Conservation (phyloP, 2,888 invertebrate species). For the Adelognathus sp. region DNA sequence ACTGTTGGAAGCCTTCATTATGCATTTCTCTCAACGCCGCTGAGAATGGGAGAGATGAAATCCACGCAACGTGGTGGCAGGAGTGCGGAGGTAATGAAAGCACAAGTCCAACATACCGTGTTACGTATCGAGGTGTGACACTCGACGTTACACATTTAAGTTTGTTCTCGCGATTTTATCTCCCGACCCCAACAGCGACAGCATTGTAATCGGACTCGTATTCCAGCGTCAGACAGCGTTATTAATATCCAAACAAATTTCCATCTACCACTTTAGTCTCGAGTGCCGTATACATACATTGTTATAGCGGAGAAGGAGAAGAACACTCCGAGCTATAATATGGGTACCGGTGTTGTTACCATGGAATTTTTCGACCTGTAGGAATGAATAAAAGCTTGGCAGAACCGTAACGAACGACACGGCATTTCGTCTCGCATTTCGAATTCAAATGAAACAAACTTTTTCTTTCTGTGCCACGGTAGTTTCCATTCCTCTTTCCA, state of each 20-base stretch:
- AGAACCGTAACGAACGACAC: background rate
- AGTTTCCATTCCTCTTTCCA: constrained; percentile 25
- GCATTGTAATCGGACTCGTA: constrained; percentile 35
- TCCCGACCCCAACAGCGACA: constrained; percentile 1
- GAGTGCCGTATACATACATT: constrained; percentile 1
- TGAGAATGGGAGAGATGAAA: background rate
- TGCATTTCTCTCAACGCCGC: background rate
- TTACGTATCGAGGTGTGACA: constrained; percentile 3
- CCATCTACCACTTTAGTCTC: background rate
- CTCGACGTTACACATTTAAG: constrained; percentile 7
- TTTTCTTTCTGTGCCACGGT: constrained; percentile 11
- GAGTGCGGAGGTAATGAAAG: constrained; percentile 6
- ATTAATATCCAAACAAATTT: constrained; percentile 39
- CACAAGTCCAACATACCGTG: background rate
- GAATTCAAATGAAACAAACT: constrained; percentile 34
- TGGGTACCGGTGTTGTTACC: background rate
- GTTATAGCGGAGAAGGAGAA: constrained; percentile 12
- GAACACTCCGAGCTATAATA: constrained; percentile 20
- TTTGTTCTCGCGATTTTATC: background rate
- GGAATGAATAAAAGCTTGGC: constrained; percentile 34
- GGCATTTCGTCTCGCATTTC: background rate
- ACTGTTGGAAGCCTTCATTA: constrained; percentile 28
- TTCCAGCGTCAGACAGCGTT: constrained; percentile 18
- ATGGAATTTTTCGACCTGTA: constrained; percentile 8
- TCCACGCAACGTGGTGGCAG: background rate